Evolutionary conservation across 2,888 invertebrate genomes (phyloP).

Genomic region (Eucriotettix oculatus): DNA sequence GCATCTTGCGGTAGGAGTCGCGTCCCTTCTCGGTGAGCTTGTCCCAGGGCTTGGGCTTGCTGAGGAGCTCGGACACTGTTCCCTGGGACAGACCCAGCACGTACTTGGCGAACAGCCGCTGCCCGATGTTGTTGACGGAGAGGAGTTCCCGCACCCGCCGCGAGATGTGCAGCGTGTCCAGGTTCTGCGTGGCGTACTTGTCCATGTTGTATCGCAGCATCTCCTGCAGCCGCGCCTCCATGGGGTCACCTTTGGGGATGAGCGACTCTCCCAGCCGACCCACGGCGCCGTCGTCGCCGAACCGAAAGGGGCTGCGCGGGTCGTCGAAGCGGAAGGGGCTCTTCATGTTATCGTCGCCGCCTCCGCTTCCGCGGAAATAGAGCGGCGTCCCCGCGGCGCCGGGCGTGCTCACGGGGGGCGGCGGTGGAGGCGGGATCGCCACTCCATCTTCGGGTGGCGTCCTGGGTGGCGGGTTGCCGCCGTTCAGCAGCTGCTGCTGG

Average conservation of each 20-base stretch:
- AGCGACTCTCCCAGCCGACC: slow-evolving; percentile 75
- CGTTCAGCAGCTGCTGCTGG: slow-evolving; percentile 14
- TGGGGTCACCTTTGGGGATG: slow-evolving; percentile 83
- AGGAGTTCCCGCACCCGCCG: slow-evolving; percentile 83
- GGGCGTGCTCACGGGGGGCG: slow-evolving; percentile 17
- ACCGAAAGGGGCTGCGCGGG: slow-evolving; percentile 60
- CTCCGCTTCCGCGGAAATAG: slow-evolving; percentile 10
- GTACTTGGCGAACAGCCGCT: slow-evolving; percentile 95
- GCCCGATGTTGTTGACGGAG: slow-evolving; percentile 96
- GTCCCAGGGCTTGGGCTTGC: slow-evolving; percentile 99
- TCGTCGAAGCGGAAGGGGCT: slow-evolving; percentile 69
- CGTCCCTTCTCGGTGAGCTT: slow-evolving; percentile 98
- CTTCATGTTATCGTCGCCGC: slow-evolving; percentile 29
- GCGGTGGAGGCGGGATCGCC: slow-evolving; percentile 22
- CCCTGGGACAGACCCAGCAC: slow-evolving; percentile 93
- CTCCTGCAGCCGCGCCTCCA: slow-evolving; percentile 85
- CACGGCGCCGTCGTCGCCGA: slow-evolving; percentile 46
- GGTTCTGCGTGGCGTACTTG: slow-evolving; percentile 81
- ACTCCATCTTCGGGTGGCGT: background rate
- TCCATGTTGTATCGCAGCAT: slow-evolving; percentile 92
- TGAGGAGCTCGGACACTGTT: slow-evolving; percentile 92
- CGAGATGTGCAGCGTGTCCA: slow-evolving; percentile 91
- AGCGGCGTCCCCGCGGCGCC: slow-evolving; percentile 17
- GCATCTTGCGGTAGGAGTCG: slow-evolving; percentile 98
- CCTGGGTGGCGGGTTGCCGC: slow-evolving; percentile 15